A percentile compares a stretch with the other conserved stretches of the same genome.
These are phyloP conservation scores for Synchiropus splendidus DNA, from an alignment of 2,113 vertebrate genomes.

Conservation along the genomic window DNA sequence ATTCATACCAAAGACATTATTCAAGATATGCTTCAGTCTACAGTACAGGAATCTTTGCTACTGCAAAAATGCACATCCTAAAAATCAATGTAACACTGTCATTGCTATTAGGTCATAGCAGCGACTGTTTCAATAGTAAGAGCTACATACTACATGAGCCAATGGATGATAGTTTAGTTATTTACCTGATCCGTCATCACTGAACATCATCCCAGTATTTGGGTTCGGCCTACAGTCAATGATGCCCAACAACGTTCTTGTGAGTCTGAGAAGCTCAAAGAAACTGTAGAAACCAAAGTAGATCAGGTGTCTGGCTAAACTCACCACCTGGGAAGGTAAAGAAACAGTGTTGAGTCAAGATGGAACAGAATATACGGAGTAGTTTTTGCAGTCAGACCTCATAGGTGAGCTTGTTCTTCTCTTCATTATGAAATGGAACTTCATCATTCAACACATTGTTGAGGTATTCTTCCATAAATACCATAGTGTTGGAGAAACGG, in stretches of 20 bases:
- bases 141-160: too few species aligned
- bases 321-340: slow-evolving; percentile 76
- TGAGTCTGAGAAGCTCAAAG: slow-evolving; percentile 89
- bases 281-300: slow-evolving; percentile 99
- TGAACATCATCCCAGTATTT: slow-evolving; percentile 56
- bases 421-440: slow-evolving; percentile 85
- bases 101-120: too few species aligned
- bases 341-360: neutral
- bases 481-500: slow-evolving; percentile 93
- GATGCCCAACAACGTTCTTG: slow-evolving; percentile 86
- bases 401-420: slow-evolving; percentile 96
- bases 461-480: slow-evolving; percentile 95
- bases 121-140: too few species aligned
- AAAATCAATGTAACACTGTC: too few species aligned
- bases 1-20: too few species aligned
- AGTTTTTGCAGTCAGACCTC: slow-evolving; percentile 65
- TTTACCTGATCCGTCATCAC: slow-evolving; percentile 76
- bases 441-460: slow-evolving; percentile 90
- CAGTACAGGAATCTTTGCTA: too few species aligned
- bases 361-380: rapidly evolving
- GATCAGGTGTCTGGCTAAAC: slow-evolving; percentile 90
- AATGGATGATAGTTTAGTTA: too few species aligned
- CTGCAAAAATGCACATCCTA: too few species aligned
- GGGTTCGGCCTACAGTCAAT: slow-evolving; percentile 88
- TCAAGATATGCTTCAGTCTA: too few species aligned